These are phyloP conservation scores for Phrynosoma blainvillii DNA, from an alignment of 2,113 vertebrate genomes.

Conservation along the genomic window DNA sequence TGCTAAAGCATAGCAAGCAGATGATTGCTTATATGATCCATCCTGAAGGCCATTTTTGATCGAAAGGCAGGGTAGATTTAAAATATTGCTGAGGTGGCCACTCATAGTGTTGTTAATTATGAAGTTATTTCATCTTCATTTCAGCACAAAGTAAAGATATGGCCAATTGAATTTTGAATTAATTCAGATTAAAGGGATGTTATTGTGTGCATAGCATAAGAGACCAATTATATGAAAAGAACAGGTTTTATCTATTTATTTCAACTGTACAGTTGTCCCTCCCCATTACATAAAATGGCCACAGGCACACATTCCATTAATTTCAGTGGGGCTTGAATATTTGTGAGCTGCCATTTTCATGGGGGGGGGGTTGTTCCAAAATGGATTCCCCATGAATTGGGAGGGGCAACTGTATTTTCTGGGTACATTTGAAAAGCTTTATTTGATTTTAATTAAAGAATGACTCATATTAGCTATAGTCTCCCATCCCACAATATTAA, in stretches of 20 bases:
- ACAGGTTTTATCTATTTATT: too few species aligned
- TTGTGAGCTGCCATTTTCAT: too few species aligned
- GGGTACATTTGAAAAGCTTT: background rate
- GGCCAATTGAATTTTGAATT: background rate
- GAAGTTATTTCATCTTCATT: background rate
- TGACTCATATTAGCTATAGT: background rate
- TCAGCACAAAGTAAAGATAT: background rate
- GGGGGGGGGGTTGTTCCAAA: too few species aligned
- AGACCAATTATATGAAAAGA: too few species aligned
- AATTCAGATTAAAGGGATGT: background rate
- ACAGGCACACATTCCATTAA: too few species aligned
- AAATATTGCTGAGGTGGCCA: background rate
- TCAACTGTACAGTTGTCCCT: too few species aligned
- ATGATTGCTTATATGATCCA: background rate
- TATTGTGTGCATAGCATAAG: background rate
- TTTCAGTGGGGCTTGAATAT: too few species aligned
- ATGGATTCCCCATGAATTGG: too few species aligned
- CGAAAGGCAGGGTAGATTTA: background rate
- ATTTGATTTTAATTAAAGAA: background rate
- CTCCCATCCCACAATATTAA: rapidly evolving
- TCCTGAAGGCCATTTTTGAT: background rate
- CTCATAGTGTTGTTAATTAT: background rate
- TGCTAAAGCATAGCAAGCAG: background rate
- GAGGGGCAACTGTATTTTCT: background rate
- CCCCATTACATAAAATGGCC: too few species aligned